Evolutionary conservation across 2,888 invertebrate genomes (phyloP).

Genomic region (Hirtodrosophila confusa): DNA sequence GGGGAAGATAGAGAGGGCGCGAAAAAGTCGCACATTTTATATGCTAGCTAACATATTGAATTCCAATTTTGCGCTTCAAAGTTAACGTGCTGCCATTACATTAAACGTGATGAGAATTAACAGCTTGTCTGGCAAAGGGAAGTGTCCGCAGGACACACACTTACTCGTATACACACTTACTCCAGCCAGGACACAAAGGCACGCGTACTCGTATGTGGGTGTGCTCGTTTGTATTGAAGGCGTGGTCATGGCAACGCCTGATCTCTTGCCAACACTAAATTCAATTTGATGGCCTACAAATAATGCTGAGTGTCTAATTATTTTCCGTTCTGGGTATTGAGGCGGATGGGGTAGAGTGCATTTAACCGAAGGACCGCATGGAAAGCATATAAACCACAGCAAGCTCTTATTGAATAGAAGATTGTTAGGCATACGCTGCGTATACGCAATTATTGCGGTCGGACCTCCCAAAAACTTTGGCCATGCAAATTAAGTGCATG

Average conservation of each 20-base stretch:
- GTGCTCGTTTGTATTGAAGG: slow-evolving; percentile 28
- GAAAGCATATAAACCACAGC: slow-evolving; percentile 37
- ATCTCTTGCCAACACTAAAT: slow-evolving; percentile 65
- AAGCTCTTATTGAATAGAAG: slow-evolving; percentile 44
- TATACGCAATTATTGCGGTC: slow-evolving; percentile 49
- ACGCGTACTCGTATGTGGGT: slow-evolving; percentile 15
- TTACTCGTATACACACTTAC: slow-evolving; percentile 4
- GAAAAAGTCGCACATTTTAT: slow-evolving; percentile 58
- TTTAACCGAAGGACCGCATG: slow-evolving; percentile 29
- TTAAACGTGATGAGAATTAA: slow-evolving; percentile 79
- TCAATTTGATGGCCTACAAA: slow-evolving; percentile 78
- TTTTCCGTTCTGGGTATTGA: slow-evolving; percentile 48
- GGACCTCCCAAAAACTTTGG: neutral
- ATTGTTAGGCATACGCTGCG: slow-evolving; percentile 44
- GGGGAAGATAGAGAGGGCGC: neutral
- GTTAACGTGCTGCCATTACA: slow-evolving; percentile 78
- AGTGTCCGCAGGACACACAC: slow-evolving; percentile 35
- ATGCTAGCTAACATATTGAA: slow-evolving; percentile 74
- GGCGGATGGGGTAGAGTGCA: slow-evolving; percentile 5
- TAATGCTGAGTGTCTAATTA: slow-evolving; percentile 79
- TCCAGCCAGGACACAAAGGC: slow-evolving; percentile 25
- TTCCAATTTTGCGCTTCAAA: slow-evolving; percentile 76
- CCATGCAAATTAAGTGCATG: slow-evolving; percentile 39
- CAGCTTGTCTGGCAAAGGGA: slow-evolving; percentile 56
- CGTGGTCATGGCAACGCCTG: slow-evolving; percentile 56